Conservation (phyloP, 2,797 vertebrate genomes). For the Uromys caudimaculatus region DNA sequence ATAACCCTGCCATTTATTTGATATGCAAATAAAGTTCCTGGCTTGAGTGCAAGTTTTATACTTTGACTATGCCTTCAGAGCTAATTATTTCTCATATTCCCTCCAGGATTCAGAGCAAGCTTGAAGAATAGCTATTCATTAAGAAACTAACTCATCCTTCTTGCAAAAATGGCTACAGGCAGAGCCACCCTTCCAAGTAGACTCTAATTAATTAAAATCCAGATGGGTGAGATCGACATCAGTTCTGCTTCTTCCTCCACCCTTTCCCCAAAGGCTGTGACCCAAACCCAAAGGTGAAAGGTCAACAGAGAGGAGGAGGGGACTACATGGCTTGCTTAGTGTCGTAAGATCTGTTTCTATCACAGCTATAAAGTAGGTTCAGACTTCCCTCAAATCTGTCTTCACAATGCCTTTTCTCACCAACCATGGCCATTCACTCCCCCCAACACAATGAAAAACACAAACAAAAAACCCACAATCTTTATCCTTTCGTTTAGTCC, state of each 20-base stretch:
- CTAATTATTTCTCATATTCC: slow-evolving; percentile 68
- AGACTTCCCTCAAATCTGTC: not conserved
- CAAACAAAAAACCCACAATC: not conserved
- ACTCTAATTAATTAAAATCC: slow-evolving; percentile 67
- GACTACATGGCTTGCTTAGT: not conserved
- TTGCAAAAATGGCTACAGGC: slow-evolving; percentile 58
- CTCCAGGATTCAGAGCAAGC: slow-evolving; percentile 21
- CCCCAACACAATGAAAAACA: not conserved
- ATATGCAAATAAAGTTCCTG: slow-evolving; percentile 76
- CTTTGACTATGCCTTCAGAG: slow-evolving; percentile 53
- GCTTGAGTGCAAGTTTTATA: slow-evolving; percentile 61
- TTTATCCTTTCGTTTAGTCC: slow-evolving; percentile 1
- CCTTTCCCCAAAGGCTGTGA: slow-evolving; percentile 60
- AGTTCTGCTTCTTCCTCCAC: slow-evolving; percentile 33
- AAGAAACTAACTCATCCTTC: slow-evolving; percentile 63
- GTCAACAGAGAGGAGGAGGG: not conserved
- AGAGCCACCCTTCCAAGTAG: slow-evolving; percentile 24
- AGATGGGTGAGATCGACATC: slow-evolving; percentile 52
- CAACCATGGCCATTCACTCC: not conserved
- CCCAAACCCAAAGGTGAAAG: slow-evolving; percentile 58
- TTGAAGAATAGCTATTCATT: slow-evolving; percentile 61
- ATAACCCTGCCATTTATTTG: slow-evolving; percentile 67
- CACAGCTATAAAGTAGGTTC: not conserved
- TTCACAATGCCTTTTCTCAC: not conserved
- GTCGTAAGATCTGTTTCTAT: slow-evolving; percentile 1